Evolutionary conservation across 2,797 vertebrate genomes (phyloP), one percentile per base, ranked within the genome.

Genomic region (Muraenolepis orangiensis): DNA sequence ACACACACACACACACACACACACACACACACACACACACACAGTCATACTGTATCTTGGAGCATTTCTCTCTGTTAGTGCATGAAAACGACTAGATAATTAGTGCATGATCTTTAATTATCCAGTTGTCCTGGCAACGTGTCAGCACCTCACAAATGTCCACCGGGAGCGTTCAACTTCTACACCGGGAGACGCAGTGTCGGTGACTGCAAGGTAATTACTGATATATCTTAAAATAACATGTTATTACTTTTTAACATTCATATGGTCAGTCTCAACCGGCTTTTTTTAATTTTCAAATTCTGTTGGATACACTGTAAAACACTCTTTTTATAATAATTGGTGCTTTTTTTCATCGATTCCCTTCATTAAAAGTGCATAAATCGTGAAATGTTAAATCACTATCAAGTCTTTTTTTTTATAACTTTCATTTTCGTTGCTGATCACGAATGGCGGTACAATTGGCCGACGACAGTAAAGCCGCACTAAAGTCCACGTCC

Each of bases 161-260:
- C 93, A 0, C 28, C 68, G 38, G 92, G 94, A 82, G 95, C 94
- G 26, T 93, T 91, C 79, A 95, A 94, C 76, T 79, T 88, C 0
- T 85, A 93, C 70, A 88, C 93, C 0, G 93, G 89, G 26, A 94
- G 91, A 81, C 87, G 77, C 66, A 81, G 84, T 1, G 57, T 91
- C 57, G 71, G 82, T 13, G 92, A 94, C 75, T 96, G 94, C 82
- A 92, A 94, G 95, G 96, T 98, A 86, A 78, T n/a, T n/a, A n/a
- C n/a, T n/a, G n/a, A 28, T 23, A 6, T 12, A 12, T 12, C 57
- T 23, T 28, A 68, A 18, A 76, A 36, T n/a, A 23, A 46, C 16
- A 18, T 34, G 3, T 20, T 20, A 11, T 69, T 2, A 20, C 32
- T 66, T 71, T 72, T 77, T 18, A 61, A 23, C 57, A n/a, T 71